These are phyloP conservation scores for Chamaetylas fuelleborni DNA, from an alignment of 2,113 vertebrate genomes.

Conservation along the genomic window DNA sequence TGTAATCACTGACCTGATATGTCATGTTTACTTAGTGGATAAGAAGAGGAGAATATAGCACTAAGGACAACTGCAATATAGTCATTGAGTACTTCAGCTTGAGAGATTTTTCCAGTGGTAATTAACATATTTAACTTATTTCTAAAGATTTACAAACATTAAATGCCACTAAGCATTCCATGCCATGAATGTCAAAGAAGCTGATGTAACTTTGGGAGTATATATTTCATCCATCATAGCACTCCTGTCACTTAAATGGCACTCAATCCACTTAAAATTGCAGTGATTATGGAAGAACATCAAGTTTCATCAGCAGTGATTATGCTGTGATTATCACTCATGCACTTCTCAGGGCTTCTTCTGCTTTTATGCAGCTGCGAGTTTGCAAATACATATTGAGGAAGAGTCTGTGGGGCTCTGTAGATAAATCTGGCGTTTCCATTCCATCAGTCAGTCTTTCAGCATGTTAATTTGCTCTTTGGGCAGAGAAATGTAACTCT, in stretches of 20 bases:
- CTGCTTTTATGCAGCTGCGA: not conserved
- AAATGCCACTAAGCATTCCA: constrained; percentile 50
- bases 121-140: constrained; percentile 70
- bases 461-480: not conserved
- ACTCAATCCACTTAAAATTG: constrained; percentile 67
- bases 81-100: constrained; percentile 25
- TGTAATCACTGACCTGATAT: not conserved
- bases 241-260: constrained; percentile 63
- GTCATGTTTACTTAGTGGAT: not conserved
- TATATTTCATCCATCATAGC: constrained; percentile 53
- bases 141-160: constrained; percentile 67
- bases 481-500: constrained; percentile 22
- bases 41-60: not conserved
- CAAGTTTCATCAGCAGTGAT: constrained; percentile 60
- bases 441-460: not conserved
- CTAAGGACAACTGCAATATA: not conserved
- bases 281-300: constrained; percentile 57
- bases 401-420: not conserved
- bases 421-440: not conserved
- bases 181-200: constrained; percentile 51
- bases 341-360: not conserved
- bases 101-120: constrained; percentile 38
- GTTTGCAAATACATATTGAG: not conserved
- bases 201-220: constrained; percentile 55
- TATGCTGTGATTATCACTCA: constrained; percentile 35